phyloP scores from a whole-genome alignment of 1,140 invertebrate species.

The Drosophila kanapiae region DNA sequence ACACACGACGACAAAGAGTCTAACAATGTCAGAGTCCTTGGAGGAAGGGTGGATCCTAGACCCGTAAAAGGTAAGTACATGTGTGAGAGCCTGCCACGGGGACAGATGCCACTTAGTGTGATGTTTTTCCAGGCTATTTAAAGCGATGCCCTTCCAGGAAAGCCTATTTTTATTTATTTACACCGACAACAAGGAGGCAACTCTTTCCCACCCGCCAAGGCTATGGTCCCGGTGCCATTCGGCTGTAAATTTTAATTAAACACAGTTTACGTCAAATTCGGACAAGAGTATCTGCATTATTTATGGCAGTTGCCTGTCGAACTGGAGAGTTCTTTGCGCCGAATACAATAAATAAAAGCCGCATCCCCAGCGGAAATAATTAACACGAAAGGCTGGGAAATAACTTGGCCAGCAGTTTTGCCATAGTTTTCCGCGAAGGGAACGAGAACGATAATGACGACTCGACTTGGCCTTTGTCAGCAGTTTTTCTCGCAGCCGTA shows the following conservation, averaged over 20 bases:
- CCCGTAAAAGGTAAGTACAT: constrained; percentile 11
- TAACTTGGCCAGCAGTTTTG: constrained; percentile 69
- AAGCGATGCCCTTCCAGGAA: not conserved
- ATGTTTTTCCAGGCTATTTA: not conserved
- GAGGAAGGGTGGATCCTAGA: not conserved
- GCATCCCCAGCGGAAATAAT: constrained; percentile 70
- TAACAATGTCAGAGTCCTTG: not conserved
- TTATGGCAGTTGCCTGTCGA: constrained; percentile 44
- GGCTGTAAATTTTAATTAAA: constrained; percentile 76
- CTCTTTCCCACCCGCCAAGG: not conserved
- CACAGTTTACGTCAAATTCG: constrained; percentile 66
- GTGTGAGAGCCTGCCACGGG: constrained; percentile 3
- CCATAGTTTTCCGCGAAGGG: constrained; percentile 35
- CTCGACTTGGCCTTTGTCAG: constrained; percentile 45
- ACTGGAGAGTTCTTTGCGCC: constrained; percentile 35
- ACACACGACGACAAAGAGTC: constrained; percentile 12
- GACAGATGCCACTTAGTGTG: not conserved
- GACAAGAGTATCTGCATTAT: constrained; percentile 69
- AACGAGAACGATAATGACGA: constrained; percentile 12
- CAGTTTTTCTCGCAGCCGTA: constrained; percentile 51
- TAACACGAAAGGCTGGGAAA: constrained; percentile 64
- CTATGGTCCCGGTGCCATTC: constrained; percentile 1
- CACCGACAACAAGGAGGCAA: not conserved
- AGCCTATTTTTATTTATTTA: constrained; percentile 7
- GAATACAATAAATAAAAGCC: constrained; percentile 72